Evolutionary conservation across 2,113 vertebrate species (phyloP).

Genomic region (Chionodraco myersi): DNA sequence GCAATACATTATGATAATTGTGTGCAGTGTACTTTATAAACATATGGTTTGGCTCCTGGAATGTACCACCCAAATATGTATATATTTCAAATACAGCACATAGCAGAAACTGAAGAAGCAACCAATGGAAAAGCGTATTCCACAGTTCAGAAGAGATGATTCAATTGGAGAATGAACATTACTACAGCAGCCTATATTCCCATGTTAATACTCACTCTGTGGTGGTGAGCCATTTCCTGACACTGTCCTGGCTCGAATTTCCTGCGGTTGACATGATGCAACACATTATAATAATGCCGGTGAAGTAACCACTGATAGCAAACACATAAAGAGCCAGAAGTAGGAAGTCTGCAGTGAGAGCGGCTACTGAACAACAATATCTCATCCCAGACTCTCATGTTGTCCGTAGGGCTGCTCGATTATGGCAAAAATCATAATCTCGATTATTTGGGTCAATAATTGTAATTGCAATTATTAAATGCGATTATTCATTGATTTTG

Average conservation of each 20-base stretch:
- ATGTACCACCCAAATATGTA: neutral
- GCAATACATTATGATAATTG: neutral
- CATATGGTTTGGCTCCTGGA: neutral
- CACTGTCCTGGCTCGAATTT: conserved; percentile 23
- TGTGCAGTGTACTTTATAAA: neutral
- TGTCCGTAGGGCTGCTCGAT: too few relatives aligned
- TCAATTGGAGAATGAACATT: neutral
- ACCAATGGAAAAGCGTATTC: too few relatives aligned
- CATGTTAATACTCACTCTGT: conserved; percentile 55
- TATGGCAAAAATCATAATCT: too few relatives aligned
- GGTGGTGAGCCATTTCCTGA: conserved; percentile 57
- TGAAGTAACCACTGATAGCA: neutral
- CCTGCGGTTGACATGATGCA: conserved; percentile 47
- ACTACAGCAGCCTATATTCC: neutral
- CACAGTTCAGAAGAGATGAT: too few relatives aligned
- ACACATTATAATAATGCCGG: neutral
- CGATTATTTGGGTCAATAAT: too few relatives aligned
- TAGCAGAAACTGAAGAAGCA: neutral
- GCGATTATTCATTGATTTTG: too few relatives aligned
- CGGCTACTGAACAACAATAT: neutral
- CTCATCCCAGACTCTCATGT: neutral
- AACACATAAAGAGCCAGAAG: neutral
- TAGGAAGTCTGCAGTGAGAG: neutral
- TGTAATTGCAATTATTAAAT: too few relatives aligned
- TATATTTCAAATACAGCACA: neutral